These are phyloP conservation scores for Drosophila kuntzei DNA, from an alignment of 2,888 invertebrate species.

Conservation along the genomic window DNA sequence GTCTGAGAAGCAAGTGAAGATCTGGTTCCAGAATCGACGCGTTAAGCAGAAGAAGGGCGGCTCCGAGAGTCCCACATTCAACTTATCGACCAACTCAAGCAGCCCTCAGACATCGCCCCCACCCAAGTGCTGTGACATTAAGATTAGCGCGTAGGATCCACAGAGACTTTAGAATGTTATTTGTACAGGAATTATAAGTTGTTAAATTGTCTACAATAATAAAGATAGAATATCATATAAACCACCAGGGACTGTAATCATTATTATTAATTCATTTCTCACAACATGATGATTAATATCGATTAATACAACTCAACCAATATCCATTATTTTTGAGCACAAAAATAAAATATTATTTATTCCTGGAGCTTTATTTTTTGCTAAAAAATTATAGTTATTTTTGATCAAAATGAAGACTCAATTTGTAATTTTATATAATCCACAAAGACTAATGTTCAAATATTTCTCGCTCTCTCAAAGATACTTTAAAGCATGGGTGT, in stretches of 20 bases:
- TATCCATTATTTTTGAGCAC: no score
- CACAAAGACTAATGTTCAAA: no score
- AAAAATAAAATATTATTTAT: no score
- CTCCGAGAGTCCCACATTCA: slow-evolving; percentile 86
- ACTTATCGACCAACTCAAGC: slow-evolving; percentile 63
- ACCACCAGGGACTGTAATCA: background rate
- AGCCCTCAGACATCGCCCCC: slow-evolving; percentile 65
- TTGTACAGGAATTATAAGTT: slow-evolving; percentile 49
- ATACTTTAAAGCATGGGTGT: no score
- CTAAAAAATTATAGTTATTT: no score
- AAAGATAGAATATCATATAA: slow-evolving; percentile 1
- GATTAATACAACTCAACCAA: no score
- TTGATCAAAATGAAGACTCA: no score
- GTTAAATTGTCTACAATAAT: slow-evolving; percentile 23
- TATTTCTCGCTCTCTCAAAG: no score
- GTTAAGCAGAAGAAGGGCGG: slow-evolving; percentile 97
- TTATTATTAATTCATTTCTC: no score
- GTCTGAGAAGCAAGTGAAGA: slow-evolving; percentile 97
- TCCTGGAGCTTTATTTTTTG: no score
- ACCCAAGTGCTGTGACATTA: slow-evolving; percentile 42
- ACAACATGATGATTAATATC: no score
- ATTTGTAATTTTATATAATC: no score
- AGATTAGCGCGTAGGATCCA: slow-evolving; percentile 48
- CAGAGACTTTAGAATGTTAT: slow-evolving; percentile 7
- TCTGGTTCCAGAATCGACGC: slow-evolving; percentile 96